A percentile compares a stretch with the other conserved stretches of the same genome.
These are phyloP conservation scores for Chascanopsetta lugubris DNA, from an alignment of 2,113 vertebrate species.

Conservation along the genomic window DNA sequence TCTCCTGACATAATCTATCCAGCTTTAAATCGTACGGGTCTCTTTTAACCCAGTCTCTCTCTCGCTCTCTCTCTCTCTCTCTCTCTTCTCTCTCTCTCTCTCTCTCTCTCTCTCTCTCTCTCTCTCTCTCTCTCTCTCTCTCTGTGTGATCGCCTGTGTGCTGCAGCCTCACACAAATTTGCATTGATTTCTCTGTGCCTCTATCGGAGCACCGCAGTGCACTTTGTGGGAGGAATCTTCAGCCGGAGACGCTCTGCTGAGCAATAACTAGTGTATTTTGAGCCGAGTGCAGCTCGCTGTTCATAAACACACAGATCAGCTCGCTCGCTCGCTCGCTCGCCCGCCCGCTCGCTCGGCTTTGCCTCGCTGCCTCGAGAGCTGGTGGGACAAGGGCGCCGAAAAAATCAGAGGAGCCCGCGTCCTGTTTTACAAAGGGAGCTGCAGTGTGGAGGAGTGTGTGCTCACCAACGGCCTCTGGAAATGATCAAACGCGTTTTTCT, in stretches of 20 bases:
- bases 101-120: too few relatives aligned
- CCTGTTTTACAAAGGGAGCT: slow-evolving; percentile 3
- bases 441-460: neutral
- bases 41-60: too few relatives aligned
- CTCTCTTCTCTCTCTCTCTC: too few relatives aligned
- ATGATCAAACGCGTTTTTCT: neutral
- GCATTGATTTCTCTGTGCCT: slow-evolving; percentile 30
- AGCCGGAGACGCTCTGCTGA: slow-evolving; percentile 46
- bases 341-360: slow-evolving; percentile 23
- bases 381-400: neutral
- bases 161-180: slow-evolving; percentile 31
- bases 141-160: slow-evolving; percentile 16
- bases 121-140: too few relatives aligned
- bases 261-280: slow-evolving; percentile 40
- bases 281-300: slow-evolving; percentile 32
- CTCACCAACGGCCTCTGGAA: neutral
- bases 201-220: slow-evolving; percentile 49
- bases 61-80: too few relatives aligned
- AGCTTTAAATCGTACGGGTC: neutral
- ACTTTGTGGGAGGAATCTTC: slow-evolving; percentile 57
- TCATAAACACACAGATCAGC: slow-evolving; percentile 36
- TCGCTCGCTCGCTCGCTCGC: slow-evolving; percentile 32
- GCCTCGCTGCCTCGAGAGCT: slow-evolving; percentile 26
- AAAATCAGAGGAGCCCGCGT: slow-evolving; percentile 6
- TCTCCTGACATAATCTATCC: too few relatives aligned